A percentile compares a stretch with the other conserved stretches of the same genome.
phyloP scores from a whole-genome alignment of 2,888 invertebrate genomes.

The Mimas tiliae region DNA sequence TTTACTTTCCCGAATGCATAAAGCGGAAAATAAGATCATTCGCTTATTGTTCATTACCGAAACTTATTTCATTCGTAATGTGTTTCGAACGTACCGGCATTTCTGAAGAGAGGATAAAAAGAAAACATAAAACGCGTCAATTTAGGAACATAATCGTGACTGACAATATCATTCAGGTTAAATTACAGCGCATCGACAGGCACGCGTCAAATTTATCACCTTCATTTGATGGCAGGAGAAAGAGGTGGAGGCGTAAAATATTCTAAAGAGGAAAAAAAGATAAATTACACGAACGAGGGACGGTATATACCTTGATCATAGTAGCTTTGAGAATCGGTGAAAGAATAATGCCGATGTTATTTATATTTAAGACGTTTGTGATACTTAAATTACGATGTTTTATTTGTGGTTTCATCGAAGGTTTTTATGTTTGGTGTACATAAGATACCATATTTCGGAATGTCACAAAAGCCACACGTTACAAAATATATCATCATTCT shows the following conservation, averaged over 20 bases:
- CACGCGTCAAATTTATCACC: constrained; percentile 54
- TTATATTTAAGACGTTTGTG: neutral
- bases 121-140: constrained; percentile 36
- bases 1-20: constrained; percentile 56
- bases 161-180: constrained; percentile 52
- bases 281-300: constrained; percentile 33
- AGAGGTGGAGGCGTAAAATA: constrained; percentile 31
- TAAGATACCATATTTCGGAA: neutral
- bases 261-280: constrained; percentile 32
- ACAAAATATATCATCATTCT: neutral
- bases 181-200: constrained; percentile 53
- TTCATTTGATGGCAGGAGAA: constrained; percentile 37
- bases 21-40: constrained; percentile 38
- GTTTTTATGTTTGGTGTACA: neutral
- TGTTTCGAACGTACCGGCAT: constrained; percentile 25
- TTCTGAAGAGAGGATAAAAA: neutral
- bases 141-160: constrained; percentile 44
- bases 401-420: neutral
- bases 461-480: too few relatives aligned
- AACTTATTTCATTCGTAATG: constrained; percentile 22
- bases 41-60: constrained; percentile 27
- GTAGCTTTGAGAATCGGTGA: constrained; percentile 11
- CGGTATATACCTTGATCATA: constrained; percentile 28
- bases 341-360: constrained; percentile 1
- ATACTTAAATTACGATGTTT: neutral